Conservation (phyloP, 2,888 invertebrate species). For the Erebia palarica region DNA sequence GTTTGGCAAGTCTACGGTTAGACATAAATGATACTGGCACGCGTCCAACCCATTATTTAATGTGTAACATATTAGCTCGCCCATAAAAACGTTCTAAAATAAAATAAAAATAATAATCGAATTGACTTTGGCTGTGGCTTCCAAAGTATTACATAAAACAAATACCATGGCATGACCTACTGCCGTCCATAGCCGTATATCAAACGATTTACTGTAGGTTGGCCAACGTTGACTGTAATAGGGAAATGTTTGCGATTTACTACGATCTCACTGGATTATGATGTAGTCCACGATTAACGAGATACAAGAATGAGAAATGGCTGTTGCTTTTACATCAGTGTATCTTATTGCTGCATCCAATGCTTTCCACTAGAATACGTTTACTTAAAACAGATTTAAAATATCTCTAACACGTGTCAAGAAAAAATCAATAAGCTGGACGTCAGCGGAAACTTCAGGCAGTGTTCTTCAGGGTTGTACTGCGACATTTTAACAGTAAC, state of each 20-base stretch:
- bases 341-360: too few relatives aligned
- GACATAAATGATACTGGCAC: conserved; percentile 21
- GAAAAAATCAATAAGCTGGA: too few relatives aligned
- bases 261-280: background rate
- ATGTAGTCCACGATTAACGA: background rate
- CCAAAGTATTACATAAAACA: conserved; percentile 14
- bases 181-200: background rate
- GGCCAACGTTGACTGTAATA: conserved; percentile 1
- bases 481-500: too few relatives aligned
- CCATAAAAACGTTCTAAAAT: conserved; percentile 17
- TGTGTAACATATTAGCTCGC: conserved; percentile 20
- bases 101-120: conserved; percentile 19
- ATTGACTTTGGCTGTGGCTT: conserved; percentile 13
- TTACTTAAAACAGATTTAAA: too few relatives aligned
- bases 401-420: too few relatives aligned
- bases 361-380: too few relatives aligned
- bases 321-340: background rate
- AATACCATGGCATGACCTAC: conserved; percentile 17
- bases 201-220: conserved; percentile 4
- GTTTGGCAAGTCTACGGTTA: conserved; percentile 18
- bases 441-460: too few relatives aligned
- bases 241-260: conserved; percentile 8
- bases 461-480: too few relatives aligned
- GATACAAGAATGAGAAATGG: conserved; percentile 8
- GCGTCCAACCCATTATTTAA: conserved; percentile 19